Conservation (phyloP, 2,113 vertebrate genomes). For the Planiliza haematocheilus region DNA sequence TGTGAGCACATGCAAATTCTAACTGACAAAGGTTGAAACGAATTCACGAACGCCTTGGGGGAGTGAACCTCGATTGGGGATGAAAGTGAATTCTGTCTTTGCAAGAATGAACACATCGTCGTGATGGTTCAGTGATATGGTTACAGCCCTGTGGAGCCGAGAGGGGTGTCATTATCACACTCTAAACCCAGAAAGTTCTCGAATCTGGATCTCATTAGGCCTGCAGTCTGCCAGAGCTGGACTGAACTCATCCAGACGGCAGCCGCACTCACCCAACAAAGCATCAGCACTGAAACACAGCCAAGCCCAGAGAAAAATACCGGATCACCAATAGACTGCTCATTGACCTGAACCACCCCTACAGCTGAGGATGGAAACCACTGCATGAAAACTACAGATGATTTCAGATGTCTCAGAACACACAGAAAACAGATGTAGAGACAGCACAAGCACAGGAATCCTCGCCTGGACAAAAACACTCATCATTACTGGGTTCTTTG, state of each 20-base stretch:
- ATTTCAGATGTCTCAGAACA: constrained; percentile 44
- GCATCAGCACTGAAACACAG: constrained; percentile 41
- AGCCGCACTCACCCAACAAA: constrained; percentile 59
- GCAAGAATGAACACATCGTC: constrained; percentile 45
- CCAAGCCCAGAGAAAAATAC: constrained; percentile 61
- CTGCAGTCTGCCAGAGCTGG: constrained; percentile 52
- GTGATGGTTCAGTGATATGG: constrained; percentile 40
- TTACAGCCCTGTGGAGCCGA: constrained; percentile 50
- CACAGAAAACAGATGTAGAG: constrained; percentile 41
- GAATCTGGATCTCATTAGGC: constrained; percentile 78
- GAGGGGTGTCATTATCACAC: constrained; percentile 57
- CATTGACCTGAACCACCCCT: constrained; percentile 55
- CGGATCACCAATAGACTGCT: constrained; percentile 40
- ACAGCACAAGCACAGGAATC: neutral
- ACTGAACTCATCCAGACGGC: constrained; percentile 62
- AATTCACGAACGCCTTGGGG: neutral
- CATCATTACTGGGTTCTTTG: constrained; percentile 10
- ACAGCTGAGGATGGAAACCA: constrained; percentile 50
- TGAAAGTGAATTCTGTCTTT: constrained; percentile 35
- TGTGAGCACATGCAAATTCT: constrained; percentile 31
- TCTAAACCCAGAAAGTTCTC: constrained; percentile 44
- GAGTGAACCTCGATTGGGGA: neutral
- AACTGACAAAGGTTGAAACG: constrained; percentile 25
- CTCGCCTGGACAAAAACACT: neutral
- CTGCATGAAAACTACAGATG: constrained; percentile 35